Conservation (phyloP, 2,888 invertebrate species). For the Cephus runcator region DNA sequence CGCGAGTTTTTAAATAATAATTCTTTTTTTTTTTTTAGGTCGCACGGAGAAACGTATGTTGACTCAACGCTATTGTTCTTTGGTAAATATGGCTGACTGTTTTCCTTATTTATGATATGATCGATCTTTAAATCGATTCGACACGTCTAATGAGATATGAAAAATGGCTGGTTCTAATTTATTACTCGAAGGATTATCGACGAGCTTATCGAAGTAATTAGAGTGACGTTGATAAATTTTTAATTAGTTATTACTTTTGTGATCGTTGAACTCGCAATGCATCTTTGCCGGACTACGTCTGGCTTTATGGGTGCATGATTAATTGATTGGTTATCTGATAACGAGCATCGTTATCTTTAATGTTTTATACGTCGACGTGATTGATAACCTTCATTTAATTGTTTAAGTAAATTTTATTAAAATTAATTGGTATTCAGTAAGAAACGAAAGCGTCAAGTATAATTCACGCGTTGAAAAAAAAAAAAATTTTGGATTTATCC, state of each 20-base stretch:
- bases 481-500: too few species aligned
- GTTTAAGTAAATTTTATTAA: background rate
- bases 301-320: background rate
- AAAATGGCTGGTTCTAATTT: background rate
- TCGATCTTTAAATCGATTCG: background rate
- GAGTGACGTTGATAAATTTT: slow-evolving; percentile 12
- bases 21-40: background rate
- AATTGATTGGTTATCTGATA: background rate
- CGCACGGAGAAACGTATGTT: background rate
- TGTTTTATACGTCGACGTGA: background rate
- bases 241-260: slow-evolving; percentile 5
- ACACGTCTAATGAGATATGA: background rate
- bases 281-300: background rate
- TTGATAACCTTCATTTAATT: background rate
- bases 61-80: background rate
- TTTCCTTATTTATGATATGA: background rate
- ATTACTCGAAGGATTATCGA: background rate
- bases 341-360: background rate
- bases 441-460: background rate
- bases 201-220: background rate
- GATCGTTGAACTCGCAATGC: background rate
- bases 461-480: too few species aligned
- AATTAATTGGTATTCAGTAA: background rate
- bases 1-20: background rate
- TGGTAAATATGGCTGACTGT: background rate